Base-by-base conservation (phyloP, 2,113 vertebrate genomes). In the Anthoscopus minutus region DNA sequence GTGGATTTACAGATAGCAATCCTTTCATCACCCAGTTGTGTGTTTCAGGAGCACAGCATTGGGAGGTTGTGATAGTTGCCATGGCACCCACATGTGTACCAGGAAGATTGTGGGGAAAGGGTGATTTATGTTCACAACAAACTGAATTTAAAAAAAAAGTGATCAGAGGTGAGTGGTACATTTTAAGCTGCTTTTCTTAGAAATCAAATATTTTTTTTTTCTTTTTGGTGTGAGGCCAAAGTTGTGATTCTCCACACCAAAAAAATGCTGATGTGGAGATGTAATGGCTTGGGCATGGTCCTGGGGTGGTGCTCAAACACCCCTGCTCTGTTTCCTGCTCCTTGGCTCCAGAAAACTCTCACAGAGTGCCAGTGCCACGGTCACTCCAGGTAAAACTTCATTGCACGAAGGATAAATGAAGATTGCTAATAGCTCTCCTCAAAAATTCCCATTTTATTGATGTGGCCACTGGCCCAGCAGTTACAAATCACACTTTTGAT, bases 61-160 rank as follows among this genome's bases (percentile, higher is more conserved):
- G 83, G 77, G 81, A 73, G 15, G 2, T 21, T 91, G 27, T 73
- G 94, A 97, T 96, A 92, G 96, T 91, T 96, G 91, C 94, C 81
- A 92, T 97, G 94, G 86, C 40, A 88, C 44, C 96, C 89, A 81
- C 92, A 72, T 92, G 85, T 93, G 74, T 86, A 78, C 74, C 44
- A 67, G 54, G 61, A 40, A 93, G 87, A 88, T 82, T 95, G 67
- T 73, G 7, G 7, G 58, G 67, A 38, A 65, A 66, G n/a, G 81
- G 61, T 94, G 86, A 93, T 89, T 96, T 96, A 88, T 86, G 62
- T 82, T 89, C 91, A 72, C 82, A 93, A 65, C 65, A 88, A 78
- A 83, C n/a, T 45, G 44, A 92, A 71, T 80, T 57, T 16, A 65
- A 51, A 77, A 50, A 70, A 47, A 47, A 56, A 85, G 25, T 53